Evolutionary conservation across 2,888 invertebrate species (phyloP).

Genomic region (Pyrrhosoma nymphula): DNA sequence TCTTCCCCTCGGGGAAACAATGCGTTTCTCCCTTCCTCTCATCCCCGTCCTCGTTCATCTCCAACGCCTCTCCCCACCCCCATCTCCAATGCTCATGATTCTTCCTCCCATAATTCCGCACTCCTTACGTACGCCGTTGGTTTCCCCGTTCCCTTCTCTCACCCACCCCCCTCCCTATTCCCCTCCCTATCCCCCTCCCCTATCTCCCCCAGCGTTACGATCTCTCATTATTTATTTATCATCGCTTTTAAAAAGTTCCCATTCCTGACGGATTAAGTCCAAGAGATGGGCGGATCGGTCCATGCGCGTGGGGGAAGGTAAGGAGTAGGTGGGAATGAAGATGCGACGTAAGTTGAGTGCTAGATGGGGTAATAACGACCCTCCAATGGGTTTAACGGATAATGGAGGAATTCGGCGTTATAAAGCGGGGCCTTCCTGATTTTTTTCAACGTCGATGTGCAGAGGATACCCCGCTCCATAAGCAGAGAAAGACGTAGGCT

Average conservation of each 20-base stretch:
- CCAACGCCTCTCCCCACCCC: slow-evolving; percentile 68
- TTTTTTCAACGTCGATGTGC: neutral
- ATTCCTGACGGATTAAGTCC: slow-evolving; percentile 56
- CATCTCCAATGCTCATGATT: slow-evolving; percentile 5
- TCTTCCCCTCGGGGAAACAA: slow-evolving; percentile 34
- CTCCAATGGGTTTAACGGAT: neutral
- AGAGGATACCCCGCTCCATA: neutral
- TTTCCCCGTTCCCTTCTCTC: neutral
- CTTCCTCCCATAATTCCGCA: neutral
- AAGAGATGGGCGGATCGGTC: neutral
- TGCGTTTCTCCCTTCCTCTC: slow-evolving; percentile 25
- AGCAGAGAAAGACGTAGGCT: neutral
- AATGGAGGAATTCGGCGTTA: neutral
- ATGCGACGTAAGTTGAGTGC: neutral
- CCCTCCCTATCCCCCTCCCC: slow-evolving; percentile 35
- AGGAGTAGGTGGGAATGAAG: neutral
- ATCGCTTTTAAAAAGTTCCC: slow-evolving; percentile 53
- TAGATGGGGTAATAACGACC: slow-evolving; percentile 59
- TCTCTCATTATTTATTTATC: slow-evolving; percentile 60
- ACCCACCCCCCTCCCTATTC: slow-evolving; percentile 1
- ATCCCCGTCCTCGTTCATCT: slow-evolving; percentile 27
- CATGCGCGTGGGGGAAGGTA: neutral
- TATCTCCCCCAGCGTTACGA: neutral
- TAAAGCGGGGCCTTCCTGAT: neutral
- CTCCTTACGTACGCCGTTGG: neutral